Percentiles rank a stretch among this genome's conserved stretches.
Conservation (phyloP, 2,797 vertebrate genomes). For the Arrhamphus sclerolepis region DNA sequence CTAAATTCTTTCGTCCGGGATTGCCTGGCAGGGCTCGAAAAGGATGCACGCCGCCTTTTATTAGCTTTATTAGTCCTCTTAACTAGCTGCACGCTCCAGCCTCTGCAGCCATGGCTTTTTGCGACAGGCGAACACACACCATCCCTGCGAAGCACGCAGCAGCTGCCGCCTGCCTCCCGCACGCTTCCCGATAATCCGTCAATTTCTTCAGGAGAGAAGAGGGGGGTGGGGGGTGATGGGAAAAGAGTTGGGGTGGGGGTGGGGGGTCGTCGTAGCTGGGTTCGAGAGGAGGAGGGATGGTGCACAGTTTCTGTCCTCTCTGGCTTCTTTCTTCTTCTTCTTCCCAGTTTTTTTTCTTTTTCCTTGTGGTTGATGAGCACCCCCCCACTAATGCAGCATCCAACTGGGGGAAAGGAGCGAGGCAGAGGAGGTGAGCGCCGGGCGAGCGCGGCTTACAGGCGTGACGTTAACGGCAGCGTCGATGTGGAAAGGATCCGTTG, state of each 20-base stretch:
- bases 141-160: constrained; percentile 69
- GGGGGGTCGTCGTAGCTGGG: constrained; percentile 65
- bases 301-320: constrained; percentile 69
- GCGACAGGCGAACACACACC: constrained; percentile 63
- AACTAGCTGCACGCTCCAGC: constrained; percentile 76
- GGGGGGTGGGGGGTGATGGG: constrained; percentile 54
- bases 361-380: constrained; percentile 55
- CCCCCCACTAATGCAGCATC: constrained; percentile 68
- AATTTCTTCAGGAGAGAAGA: constrained; percentile 79
- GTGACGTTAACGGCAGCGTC: constrained; percentile 78
- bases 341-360: constrained; percentile 46
- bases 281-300: constrained; percentile 65
- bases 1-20: constrained; percentile 32
- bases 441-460: constrained; percentile 73
- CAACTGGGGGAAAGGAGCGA: constrained; percentile 65
- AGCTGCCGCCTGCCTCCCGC: constrained; percentile 81
- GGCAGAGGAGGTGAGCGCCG: constrained; percentile 60
- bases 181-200: constrained; percentile 86
- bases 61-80: constrained; percentile 73
- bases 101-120: constrained; percentile 46
- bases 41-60: constrained; percentile 77
- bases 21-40: constrained; percentile 57
- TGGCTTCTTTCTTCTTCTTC: constrained; percentile 52
- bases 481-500: constrained; percentile 79
- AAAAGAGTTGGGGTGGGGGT: constrained; percentile 61